Conservation (phyloP, 2,113 vertebrate species). For the Phrynosoma blainvillii region DNA sequence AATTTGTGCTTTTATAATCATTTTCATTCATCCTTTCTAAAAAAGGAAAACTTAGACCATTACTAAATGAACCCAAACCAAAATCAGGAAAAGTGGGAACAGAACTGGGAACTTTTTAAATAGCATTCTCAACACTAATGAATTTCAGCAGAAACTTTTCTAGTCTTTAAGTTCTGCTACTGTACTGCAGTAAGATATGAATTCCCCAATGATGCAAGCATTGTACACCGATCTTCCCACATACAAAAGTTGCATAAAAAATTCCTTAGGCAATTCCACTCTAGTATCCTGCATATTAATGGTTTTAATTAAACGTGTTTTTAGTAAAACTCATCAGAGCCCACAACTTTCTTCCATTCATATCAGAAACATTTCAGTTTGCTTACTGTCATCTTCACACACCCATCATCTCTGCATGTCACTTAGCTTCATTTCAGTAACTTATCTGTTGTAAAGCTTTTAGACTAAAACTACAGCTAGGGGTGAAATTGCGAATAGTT, state of each 20-base stretch:
- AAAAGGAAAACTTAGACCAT: background rate
- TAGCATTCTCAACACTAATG: background rate
- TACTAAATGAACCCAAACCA: background rate
- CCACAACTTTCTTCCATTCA: conserved; percentile 6
- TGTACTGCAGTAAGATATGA: conserved; percentile 36
- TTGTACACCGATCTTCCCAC: conserved; percentile 36
- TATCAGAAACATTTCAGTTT: conserved; percentile 29
- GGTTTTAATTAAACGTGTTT: conserved; percentile 37
- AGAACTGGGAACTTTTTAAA: conserved; percentile 35
- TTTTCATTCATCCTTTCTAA: background rate
- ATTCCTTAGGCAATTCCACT: conserved; percentile 16
- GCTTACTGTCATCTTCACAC: conserved; percentile 28
- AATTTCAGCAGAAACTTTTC: conserved; percentile 36
- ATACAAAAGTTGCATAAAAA: conserved; percentile 30
- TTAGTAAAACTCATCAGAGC: conserved; percentile 25
- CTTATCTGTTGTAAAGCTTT: conserved; percentile 46
- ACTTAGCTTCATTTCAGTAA: conserved; percentile 33
- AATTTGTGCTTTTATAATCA: conserved; percentile 18
- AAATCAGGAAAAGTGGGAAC: conserved; percentile 9
- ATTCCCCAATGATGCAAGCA: conserved; percentile 29
- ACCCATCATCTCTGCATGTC: background rate
- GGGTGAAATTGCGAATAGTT: conserved; percentile 46
- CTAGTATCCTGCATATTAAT: conserved; percentile 15
- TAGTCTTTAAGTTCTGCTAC: conserved; percentile 24
- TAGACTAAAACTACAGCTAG: conserved; percentile 28